These are phyloP conservation scores for Rhynchonycteris naso DNA, from an alignment of 2,797 vertebrate species.

Conservation along the genomic window DNA sequence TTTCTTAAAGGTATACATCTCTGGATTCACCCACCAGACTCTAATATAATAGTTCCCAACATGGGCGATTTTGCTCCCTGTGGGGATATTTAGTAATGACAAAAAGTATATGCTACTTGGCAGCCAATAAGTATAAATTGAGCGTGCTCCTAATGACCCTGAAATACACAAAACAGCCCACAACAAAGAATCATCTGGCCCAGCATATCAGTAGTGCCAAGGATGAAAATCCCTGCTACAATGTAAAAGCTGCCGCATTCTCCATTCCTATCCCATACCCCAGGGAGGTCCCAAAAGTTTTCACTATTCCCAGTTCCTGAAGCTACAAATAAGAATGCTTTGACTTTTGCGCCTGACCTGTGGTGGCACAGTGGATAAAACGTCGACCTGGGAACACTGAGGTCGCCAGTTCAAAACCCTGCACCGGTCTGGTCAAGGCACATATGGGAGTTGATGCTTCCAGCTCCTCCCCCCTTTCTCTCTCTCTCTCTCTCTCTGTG, in stretches of 20 bases:
- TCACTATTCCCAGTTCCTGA: slow-evolving; percentile 39
- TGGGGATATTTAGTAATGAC: not conserved
- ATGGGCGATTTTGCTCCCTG: not conserved
- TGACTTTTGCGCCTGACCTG: slow-evolving; percentile 22
- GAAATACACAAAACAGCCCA: not conserved
- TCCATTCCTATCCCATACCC: not conserved
- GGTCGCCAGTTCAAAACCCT: too few species aligned
- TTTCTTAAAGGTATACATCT: slow-evolving; percentile 32
- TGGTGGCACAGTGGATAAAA: too few species aligned
- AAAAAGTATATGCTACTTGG: not conserved
- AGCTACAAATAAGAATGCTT: not conserved
- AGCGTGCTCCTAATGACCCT: slow-evolving; percentile 25
- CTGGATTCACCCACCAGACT: slow-evolving; percentile 14
- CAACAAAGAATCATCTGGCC: not conserved
- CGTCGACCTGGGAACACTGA: too few species aligned
- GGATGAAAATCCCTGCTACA: not conserved
- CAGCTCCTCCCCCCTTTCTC: too few species aligned
- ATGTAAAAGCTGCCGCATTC: slow-evolving; percentile 21
- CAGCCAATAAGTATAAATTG: not conserved
- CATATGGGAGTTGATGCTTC: too few species aligned
- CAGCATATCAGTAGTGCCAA: not conserved
- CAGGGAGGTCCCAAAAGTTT: slow-evolving; percentile 38
- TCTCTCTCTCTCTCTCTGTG: too few species aligned
- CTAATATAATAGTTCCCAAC: slow-evolving; percentile 9
- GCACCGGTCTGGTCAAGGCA: too few species aligned